Conservation (phyloP, 2,113 vertebrate species). For the Sinocyclocheilus maitianheensis region DNA sequence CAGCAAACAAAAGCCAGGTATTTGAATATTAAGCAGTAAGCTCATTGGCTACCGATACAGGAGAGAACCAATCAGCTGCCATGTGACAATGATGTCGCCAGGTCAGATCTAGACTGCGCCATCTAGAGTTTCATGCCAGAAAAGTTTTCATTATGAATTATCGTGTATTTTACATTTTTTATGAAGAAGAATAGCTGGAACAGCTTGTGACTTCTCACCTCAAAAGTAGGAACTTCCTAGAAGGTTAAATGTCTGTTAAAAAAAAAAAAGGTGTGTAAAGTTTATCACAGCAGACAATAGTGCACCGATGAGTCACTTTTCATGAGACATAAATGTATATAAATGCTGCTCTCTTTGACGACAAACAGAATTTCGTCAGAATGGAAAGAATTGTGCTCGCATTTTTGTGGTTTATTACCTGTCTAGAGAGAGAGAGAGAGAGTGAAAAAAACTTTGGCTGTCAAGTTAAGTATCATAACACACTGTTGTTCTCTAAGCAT, state of each 20-base stretch:
- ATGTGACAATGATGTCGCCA: no score
- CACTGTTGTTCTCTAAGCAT: no score
- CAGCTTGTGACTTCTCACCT: background rate
- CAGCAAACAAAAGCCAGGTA: no score
- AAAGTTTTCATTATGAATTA: background rate
- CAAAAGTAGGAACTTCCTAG: background rate
- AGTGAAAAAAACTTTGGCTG: background rate
- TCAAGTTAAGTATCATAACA: background rate
- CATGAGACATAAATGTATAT: background rate
- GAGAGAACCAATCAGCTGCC: no score
- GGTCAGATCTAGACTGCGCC: no score
- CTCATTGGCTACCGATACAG: no score
- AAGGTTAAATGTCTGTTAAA: background rate
- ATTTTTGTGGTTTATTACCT: background rate
- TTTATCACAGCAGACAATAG: background rate
- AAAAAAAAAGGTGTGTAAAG: background rate
- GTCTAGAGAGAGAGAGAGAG: background rate
- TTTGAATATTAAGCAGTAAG: no score
- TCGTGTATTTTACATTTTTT: background rate
- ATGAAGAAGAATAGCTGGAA: background rate
- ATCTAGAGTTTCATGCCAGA: no score
- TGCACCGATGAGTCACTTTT: background rate
- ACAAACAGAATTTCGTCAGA: background rate
- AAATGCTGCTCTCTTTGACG: background rate
- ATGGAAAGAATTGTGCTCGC: background rate